A percentile compares a stretch with the other conserved stretches of the same genome.
phyloP scores from a whole-genome alignment of 2,888 invertebrate species.

The Eupelmus urozonus region DNA sequence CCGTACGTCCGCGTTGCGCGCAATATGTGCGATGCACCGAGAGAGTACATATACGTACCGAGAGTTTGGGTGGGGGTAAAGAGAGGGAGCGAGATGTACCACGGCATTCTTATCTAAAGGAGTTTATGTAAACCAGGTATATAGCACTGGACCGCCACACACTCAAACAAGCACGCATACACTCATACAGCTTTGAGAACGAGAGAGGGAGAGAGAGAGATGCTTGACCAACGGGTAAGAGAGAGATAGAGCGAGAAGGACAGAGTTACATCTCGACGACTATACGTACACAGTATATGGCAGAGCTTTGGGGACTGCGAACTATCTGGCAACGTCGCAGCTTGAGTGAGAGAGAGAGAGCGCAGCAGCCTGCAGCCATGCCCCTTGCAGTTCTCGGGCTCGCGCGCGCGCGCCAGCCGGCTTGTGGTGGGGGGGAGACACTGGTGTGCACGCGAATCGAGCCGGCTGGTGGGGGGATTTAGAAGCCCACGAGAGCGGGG shows the following conservation, averaged over 20 bases:
- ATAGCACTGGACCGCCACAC: slow-evolving; percentile 42
- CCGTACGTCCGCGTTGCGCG: slow-evolving; percentile 31
- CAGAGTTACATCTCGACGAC: slow-evolving; percentile 19
- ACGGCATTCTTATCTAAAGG: slow-evolving; percentile 57
- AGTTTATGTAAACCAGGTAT: slow-evolving; percentile 60
- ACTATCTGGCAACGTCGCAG: slow-evolving; percentile 59
- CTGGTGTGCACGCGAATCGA: not conserved
- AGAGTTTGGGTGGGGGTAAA: slow-evolving; percentile 30
- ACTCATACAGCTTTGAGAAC: not conserved
- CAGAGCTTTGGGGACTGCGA: slow-evolving; percentile 27
- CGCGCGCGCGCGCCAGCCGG: slow-evolving; percentile 51
- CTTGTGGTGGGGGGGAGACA: not conserved
- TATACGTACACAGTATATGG: not conserved
- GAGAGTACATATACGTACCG: slow-evolving; percentile 49
- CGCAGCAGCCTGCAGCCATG: slow-evolving; percentile 54
- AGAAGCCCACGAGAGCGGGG: not conserved
- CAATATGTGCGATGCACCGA: slow-evolving; percentile 46
- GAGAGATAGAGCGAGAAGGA: slow-evolving; percentile 18
- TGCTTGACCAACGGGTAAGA: not conserved
- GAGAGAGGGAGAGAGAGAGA: slow-evolving; percentile 10
- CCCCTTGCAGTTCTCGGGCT: slow-evolving; percentile 56
- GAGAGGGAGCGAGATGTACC: slow-evolving; percentile 29
- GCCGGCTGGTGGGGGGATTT: not conserved
- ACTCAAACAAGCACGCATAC: not conserved
- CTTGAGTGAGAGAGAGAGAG: too few relatives aligned